Conservation (phyloP, 2,888 invertebrate genomes). For the Rhagonycha fulva region DNA sequence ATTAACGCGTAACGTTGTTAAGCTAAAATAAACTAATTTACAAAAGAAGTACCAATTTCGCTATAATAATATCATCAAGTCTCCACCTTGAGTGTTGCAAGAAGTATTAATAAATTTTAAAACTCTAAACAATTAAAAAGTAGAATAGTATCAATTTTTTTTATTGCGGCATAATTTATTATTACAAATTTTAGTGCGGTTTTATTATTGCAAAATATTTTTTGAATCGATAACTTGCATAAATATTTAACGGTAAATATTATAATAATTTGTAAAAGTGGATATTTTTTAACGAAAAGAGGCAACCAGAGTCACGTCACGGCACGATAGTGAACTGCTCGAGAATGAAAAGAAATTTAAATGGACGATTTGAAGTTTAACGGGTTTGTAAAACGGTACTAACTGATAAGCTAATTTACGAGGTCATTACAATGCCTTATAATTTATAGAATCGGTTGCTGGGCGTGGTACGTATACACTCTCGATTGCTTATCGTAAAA, state of each 20-base stretch:
- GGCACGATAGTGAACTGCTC: background rate
- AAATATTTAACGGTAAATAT: background rate
- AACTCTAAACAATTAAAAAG: background rate
- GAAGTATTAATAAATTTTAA: background rate
- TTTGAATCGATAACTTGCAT: background rate
- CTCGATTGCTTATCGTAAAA: slow-evolving; percentile 18
- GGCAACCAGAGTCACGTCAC: background rate
- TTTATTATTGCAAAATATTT: background rate
- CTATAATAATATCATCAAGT: background rate
- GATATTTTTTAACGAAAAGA: background rate
- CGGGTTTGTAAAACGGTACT: background rate
- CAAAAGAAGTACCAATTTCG: background rate
- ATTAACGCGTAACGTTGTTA: slow-evolving; percentile 15
- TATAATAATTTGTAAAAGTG: background rate
- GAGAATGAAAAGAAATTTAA: background rate
- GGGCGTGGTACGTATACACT: slow-evolving; percentile 26
- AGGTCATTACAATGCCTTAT: slow-evolving; percentile 28
- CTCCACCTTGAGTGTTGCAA: background rate
- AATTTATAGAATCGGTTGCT: slow-evolving; percentile 21
- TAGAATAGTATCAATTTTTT: background rate
- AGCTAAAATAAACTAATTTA: background rate
- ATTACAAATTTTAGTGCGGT: background rate
- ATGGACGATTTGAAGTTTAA: background rate
- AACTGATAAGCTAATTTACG: slow-evolving; percentile 13
- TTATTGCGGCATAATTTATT: no score